Evolutionary conservation across 2,888 invertebrate genomes (phyloP), one percentile per base, ranked within the genome.

Genomic region (Pseudoips prasinana): DNA sequence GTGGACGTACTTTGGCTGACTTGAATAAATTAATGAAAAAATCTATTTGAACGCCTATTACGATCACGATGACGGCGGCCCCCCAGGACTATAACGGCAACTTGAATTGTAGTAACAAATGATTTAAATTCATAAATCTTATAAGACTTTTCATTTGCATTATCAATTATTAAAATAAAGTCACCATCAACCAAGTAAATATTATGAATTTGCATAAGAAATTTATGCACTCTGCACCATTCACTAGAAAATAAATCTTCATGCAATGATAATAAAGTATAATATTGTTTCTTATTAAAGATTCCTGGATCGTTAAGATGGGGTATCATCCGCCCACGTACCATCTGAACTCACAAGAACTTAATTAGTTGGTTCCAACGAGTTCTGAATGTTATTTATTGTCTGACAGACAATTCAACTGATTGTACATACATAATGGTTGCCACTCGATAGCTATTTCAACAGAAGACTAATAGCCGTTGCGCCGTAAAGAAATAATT

Each of bases 281-380:
- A 43, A 34, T 55, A 59, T 72, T 8, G 41, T 41, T 30, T 50
- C 37, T 39, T 30, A 29, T 33, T 31, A 39, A 43, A 34, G 48
- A 48, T 51, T 41, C 30, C 38, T 61, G 62, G 65, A 69, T 77
- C 72, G 70, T 72, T 73, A 64, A 59, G 61, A 59, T 58, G 62
- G 61, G 51, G 48, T 62, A 62, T 64, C 60, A 43, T 28, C 48
- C 74, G 68, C 85, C 85, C 70, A 85, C 85, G 74, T 73, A 42
- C 48, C 50, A 65, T 67, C 56, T 64, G 59, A 64, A 65, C 71
- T 56, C 75, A 78, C 76, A 81, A 83, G 84, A 82, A 83, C 86
- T 86, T 86, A 85, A 86, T 86, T 86, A 86, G 85, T 73, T 58
- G 67, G 68, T 66, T 78, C 70, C 79, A 74, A 72, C 76, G 64